A percentile compares a stretch with the other conserved stretches of the same genome.
These are phyloP conservation scores for Odontesthes bonariensis DNA, from an alignment of 2,113 vertebrate genomes.

Conservation along the genomic window DNA sequence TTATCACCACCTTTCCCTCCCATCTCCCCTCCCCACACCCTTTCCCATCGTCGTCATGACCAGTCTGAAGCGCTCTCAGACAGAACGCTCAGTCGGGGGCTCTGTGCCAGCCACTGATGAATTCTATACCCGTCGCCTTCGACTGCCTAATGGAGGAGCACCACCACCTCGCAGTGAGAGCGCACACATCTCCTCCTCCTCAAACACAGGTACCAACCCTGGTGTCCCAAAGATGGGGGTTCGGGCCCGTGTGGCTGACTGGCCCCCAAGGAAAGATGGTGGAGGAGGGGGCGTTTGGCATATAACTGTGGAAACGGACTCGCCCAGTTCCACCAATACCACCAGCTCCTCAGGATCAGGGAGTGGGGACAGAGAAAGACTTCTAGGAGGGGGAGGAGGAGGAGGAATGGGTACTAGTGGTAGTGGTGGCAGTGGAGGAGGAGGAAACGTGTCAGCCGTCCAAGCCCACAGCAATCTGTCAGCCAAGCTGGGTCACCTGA, in stretches of 20 bases:
- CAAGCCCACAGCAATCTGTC: conserved; percentile 83
- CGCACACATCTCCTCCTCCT: conserved; percentile 88
- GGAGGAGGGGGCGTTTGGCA: conserved; percentile 83
- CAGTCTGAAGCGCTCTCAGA: conserved; percentile 98
- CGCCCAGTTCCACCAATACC: conserved; percentile 85
- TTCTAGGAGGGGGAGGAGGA: conserved; percentile 46
- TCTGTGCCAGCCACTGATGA: conserved; percentile 92
- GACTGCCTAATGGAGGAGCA: conserved; percentile 95
- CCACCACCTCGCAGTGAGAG: conserved; percentile 95
- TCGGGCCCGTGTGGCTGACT: conserved; percentile 96
- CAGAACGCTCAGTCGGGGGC: conserved; percentile 93
- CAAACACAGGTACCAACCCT: conserved; percentile 87
- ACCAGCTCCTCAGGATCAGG: conserved; percentile 78
- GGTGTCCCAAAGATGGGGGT: conserved; percentile 99
- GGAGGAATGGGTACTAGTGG: conserved; percentile 23
- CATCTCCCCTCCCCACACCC: conserved; percentile 45
- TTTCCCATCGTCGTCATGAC: conserved; percentile 88
- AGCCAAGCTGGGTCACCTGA: conserved; percentile 91
- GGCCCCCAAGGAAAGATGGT: conserved; percentile 96
- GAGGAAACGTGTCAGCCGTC: conserved; percentile 61
- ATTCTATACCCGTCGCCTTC: conserved; percentile 95
- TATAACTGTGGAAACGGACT: conserved; percentile 85
- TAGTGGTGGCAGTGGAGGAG: conserved; percentile 43
- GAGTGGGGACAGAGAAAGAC: conserved; percentile 77
- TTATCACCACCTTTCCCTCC: conserved; percentile 56